Conservation (phyloP, 1,140 invertebrate species). For the Rhagoletis pomonella region DNA sequence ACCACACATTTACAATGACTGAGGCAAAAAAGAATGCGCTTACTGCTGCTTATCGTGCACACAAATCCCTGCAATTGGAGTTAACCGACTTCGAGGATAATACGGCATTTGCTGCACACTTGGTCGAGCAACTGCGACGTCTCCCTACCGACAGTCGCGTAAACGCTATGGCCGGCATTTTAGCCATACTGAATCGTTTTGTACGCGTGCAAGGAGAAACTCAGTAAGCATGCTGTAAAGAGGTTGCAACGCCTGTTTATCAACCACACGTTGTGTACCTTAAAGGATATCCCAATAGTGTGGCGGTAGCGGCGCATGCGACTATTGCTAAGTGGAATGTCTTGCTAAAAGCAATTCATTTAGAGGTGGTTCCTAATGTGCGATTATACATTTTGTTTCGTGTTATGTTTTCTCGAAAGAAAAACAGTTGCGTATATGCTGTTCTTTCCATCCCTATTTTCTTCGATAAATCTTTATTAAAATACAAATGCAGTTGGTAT, state of each 20-base stretch:
- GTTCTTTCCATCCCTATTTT: slow-evolving; percentile 4
- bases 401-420: not conserved
- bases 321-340: not conserved
- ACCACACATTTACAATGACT: slow-evolving; percentile 31
- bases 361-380: slow-evolving; percentile 53
- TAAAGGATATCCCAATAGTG: not conserved
- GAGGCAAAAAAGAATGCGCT: slow-evolving; percentile 53
- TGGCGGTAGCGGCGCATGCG: not conserved
- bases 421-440: not conserved
- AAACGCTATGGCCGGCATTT: slow-evolving; percentile 52
- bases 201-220: slow-evolving; percentile 31
- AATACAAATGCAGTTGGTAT: not conserved
- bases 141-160: slow-evolving; percentile 43
- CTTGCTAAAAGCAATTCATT: not conserved
- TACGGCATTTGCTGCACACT: slow-evolving; percentile 50
- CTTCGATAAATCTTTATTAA: slow-evolving; percentile 2
- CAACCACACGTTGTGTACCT: not conserved
- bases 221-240: not conserved
- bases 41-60: slow-evolving; percentile 11
- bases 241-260: not conserved
- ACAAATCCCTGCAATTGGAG: slow-evolving; percentile 53
- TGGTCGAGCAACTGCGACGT: slow-evolving; percentile 46
- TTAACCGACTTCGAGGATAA: slow-evolving; percentile 49
- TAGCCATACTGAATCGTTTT: slow-evolving; percentile 54
- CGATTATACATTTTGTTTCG: slow-evolving; percentile 63